Percentiles rank a stretch among this genome's conserved stretches.
Evolutionary conservation across 1,140 invertebrate genomes (phyloP).

Genomic region (Drosophila truncata): DNA sequence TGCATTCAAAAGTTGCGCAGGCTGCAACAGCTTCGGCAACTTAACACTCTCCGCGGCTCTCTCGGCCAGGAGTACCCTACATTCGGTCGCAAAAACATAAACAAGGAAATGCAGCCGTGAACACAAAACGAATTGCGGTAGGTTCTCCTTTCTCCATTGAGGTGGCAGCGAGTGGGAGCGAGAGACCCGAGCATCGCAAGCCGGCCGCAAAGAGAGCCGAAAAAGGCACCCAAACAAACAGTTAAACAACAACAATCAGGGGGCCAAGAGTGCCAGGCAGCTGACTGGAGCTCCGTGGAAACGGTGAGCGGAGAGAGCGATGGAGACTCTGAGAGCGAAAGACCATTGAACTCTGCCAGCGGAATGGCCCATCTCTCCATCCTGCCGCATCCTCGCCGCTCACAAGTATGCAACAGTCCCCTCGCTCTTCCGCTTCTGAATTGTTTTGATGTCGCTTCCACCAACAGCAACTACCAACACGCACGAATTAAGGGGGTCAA

Average conservation of each 20-base stretch:
- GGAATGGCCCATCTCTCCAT: constrained; percentile 36
- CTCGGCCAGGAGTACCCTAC: constrained; percentile 67
- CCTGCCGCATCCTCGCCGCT: constrained; percentile 6
- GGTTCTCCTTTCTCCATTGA: constrained; percentile 56
- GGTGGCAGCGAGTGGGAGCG: constrained; percentile 12
- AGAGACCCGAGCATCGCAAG: constrained; percentile 32
- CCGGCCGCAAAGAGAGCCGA: constrained; percentile 63
- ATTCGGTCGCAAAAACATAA: constrained; percentile 77
- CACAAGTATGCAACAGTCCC: constrained; percentile 30
- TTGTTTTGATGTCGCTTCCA: constrained; percentile 55
- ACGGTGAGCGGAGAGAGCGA: constrained; percentile 9
- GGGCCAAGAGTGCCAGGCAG: constrained; percentile 27
- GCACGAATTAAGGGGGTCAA: constrained; percentile 1
- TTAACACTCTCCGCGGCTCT: constrained; percentile 33
- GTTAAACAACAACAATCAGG: constrained; percentile 49
- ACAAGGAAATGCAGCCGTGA: constrained; percentile 78
- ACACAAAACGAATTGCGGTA: constrained; percentile 77
- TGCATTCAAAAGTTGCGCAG: constrained; percentile 66
- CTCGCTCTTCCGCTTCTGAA: constrained; percentile 15
- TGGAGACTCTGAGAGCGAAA: constrained; percentile 24
- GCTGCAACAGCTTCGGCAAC: constrained; percentile 43
- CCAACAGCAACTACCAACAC: constrained; percentile 16
- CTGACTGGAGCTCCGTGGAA: constrained; percentile 39
- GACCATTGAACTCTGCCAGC: constrained; percentile 83
- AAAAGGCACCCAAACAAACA: constrained; percentile 79